Conservation (phyloP, 1,140 invertebrate genomes). For the Listronotus oregonensis region DNA sequence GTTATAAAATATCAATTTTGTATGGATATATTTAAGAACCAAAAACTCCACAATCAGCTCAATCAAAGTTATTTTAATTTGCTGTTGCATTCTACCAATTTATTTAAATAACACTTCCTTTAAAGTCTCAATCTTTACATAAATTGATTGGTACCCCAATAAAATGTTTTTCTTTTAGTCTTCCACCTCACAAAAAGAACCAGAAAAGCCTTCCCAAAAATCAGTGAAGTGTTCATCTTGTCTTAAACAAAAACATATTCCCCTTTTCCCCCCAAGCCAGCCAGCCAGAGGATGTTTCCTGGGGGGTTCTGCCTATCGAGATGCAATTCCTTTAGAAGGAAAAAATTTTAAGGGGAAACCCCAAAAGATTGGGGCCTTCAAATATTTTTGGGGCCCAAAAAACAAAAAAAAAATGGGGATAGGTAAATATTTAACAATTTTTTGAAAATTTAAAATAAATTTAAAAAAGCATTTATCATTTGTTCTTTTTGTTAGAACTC, state of each 20-base stretch:
- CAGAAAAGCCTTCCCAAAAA: constrained; percentile 27
- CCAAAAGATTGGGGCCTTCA: constrained; percentile 82
- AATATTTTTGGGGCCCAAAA: constrained; percentile 97
- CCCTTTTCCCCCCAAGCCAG: constrained; percentile 46
- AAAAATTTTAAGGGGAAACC: constrained; percentile 68
- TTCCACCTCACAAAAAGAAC: constrained; percentile 23
- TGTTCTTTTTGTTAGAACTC: too few species aligned
- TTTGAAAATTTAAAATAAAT: too few species aligned
- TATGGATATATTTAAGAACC: too few species aligned
- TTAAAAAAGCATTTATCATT: too few species aligned
- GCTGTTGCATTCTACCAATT: too few species aligned
- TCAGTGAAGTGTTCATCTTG: constrained; percentile 41
- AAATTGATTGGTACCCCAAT: neutral
- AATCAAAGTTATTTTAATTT: neutral
- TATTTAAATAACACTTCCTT: too few species aligned
- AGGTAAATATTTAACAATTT: constrained; percentile 53
- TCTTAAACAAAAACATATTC: constrained; percentile 37
- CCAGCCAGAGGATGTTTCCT: constrained; percentile 79
- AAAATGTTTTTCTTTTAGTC: constrained; percentile 29
- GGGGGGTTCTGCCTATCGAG: constrained; percentile 73
- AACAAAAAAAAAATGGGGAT: constrained; percentile 78
- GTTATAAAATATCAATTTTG: too few species aligned
- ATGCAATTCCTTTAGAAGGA: constrained; percentile 66
- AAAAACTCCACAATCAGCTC: too few species aligned
- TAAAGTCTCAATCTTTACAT: too few species aligned